Evolutionary conservation across 2,797 vertebrate genomes (phyloP), one percentile per base, ranked within the genome.

Genomic region (Scomberomorus guttatus): DNA sequence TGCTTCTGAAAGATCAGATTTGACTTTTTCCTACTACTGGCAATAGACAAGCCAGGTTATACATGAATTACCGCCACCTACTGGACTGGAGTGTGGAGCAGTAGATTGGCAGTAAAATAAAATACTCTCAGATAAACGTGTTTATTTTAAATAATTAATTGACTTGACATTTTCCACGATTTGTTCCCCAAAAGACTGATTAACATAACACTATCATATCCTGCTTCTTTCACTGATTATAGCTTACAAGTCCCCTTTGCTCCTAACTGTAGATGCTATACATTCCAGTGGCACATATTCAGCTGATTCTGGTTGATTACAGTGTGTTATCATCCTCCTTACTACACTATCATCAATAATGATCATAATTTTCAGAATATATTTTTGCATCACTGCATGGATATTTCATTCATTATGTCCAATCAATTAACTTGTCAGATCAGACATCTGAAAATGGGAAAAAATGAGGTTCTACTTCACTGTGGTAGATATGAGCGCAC

Each of bases 371-470:
- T 75, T 51, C 48, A 51, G 71, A 80, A 60, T 71, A 75, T 70
- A 65, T 83, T 80, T 87, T 79, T 84, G 84, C 80, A 80, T 78
- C 71, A 32, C 69, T 65, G 79, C 72, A 61, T 54, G 48, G 71
- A 85, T 82, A 80, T 42, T 84, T 81, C 63, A 91, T 90, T 80
- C 6, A 62, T 89, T 83, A 86, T 75, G 66, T 83, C 83, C 77
- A 87, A 92, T 91, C 87, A 90, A 88, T 91, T 89, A 89, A 81
- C 72, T 89, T 89, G 85, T 90, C 87, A 83, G 67, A 87, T 86
- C 63, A 65, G 85, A 86, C 56, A 54, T 85, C 75, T 83, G 34
- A 59, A 84, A 82, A 85, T 73, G 73, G 63, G 37, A 54, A 62
- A 77, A 81, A 86, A 87, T 79, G 1, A 72, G 79, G 51, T 85